Conservation (phyloP, 2,888 invertebrate genomes). For the Sminthurides aquaticus region DNA sequence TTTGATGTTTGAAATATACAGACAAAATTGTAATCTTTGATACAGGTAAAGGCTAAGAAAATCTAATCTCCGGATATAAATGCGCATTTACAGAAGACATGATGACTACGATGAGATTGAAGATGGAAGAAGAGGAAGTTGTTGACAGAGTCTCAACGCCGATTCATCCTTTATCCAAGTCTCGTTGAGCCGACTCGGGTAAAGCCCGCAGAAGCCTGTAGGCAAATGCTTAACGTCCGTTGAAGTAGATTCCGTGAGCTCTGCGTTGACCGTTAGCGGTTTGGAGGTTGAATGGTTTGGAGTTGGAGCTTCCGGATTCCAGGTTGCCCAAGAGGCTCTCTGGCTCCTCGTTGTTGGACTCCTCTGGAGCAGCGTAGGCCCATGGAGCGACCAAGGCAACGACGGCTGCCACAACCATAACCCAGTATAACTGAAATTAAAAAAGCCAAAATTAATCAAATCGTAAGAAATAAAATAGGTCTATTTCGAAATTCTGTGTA, state of each 20-base stretch:
- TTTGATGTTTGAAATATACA: no score
- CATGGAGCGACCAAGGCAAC: constrained; percentile 33
- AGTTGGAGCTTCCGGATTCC: constrained; percentile 26
- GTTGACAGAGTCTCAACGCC: background rate
- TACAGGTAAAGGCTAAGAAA: no score
- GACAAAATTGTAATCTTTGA: no score
- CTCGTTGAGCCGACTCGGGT: background rate
- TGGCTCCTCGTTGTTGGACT: constrained; percentile 29
- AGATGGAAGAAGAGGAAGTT: no score
- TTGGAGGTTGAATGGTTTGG: constrained; percentile 40
- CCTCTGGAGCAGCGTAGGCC: constrained; percentile 25
- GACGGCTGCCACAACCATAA: constrained; percentile 32
- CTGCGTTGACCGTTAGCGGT: constrained; percentile 30
- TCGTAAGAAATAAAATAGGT: no score
- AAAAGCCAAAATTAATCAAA: constrained; percentile 2
- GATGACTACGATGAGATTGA: no score
- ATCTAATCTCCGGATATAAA: no score
- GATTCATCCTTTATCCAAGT: background rate
- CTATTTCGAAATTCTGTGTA: background rate
- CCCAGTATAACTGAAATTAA: constrained; percentile 32
- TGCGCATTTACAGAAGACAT: no score
- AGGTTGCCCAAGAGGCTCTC: constrained; percentile 33
- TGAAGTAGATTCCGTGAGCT: constrained; percentile 39
- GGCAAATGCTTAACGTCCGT: constrained; percentile 29
- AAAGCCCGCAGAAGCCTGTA: background rate